A percentile compares a stretch with the other conserved stretches of the same genome.
These are phyloP conservation scores for Saimiri boliviensis DNA, from an alignment of 2,113 vertebrate genomes.

Conservation along the genomic window DNA sequence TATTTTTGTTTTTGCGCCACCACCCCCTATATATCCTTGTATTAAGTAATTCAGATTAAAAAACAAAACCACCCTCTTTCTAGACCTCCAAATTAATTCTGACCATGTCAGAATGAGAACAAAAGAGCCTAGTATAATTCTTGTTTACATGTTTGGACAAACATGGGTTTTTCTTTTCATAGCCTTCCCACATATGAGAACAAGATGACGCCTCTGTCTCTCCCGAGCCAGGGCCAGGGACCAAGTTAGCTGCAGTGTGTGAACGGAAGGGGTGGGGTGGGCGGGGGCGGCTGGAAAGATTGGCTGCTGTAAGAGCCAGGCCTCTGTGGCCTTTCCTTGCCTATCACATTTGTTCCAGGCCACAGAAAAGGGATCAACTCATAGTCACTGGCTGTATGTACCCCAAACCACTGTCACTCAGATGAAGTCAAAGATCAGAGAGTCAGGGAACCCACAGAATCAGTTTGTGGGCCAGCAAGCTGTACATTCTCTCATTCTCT, in stretches of 20 bases:
- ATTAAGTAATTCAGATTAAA: conserved; percentile 53
- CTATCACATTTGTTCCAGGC: background rate
- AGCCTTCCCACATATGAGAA: conserved; percentile 62
- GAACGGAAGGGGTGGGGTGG: background rate
- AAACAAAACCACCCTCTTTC: conserved; percentile 30
- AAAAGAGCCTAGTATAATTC: conserved; percentile 68
- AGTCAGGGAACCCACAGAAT: background rate
- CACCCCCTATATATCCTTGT: background rate
- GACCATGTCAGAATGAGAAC: conserved; percentile 47
- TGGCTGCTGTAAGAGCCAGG: background rate
- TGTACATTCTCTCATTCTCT: background rate
- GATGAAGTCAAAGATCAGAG: background rate
- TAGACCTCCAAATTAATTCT: conserved; percentile 59
- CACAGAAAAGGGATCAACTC: background rate
- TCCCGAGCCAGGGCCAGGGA: background rate
- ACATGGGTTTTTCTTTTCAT: conserved; percentile 57
- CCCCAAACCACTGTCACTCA: background rate
- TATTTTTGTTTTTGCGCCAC: background rate
- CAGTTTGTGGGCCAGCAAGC: background rate
- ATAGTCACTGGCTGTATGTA: background rate
- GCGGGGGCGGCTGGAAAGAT: background rate
- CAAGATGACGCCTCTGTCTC: conserved; percentile 10
- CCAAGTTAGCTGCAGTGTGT: background rate
- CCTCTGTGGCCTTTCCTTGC: background rate
- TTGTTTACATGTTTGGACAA: conserved; percentile 71